Base-by-base conservation (phyloP, 2,888 invertebrate species). In the Eupithecia exiguata region DNA sequence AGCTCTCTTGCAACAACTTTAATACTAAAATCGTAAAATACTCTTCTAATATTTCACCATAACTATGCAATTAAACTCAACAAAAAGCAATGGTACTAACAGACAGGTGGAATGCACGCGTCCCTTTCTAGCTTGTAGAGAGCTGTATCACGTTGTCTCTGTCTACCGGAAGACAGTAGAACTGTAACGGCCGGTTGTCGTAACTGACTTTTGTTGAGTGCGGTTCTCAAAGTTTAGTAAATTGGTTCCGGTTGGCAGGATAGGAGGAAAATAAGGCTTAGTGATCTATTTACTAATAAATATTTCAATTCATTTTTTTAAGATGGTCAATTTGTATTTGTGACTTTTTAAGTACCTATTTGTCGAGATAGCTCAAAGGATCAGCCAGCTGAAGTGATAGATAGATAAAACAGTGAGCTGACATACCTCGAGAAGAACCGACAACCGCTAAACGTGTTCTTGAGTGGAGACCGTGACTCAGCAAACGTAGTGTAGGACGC, bases 121-220 rank as follows among this genome's bases (percentile, higher is more conserved):
- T 89, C 90, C 82, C 86, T 49, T 71, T 91, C 86, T 68, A 18
- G 5, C 85, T 1, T 16, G 12, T 0, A 0, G 0, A 5, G 1
- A 18, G 1, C 4, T 3, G 78, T 67, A 79, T 90, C 79, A 16
- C 10, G 67, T 81, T 74, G 73, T 91, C 92, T 80, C 86, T 75
- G 30, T 92, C 90, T 85, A 85, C 84, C 91, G 90, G 91, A 92
- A 91, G 89, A 88, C 86, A 78, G 83, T 80, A 83, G 88, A 88
- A 91, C 84, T 92, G 90, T 93, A 93, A 94, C 94, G 92, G 92
- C 90, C 86, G 84, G 86, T 89, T 90, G 91, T 90, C 86, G 92
- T 92, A 94, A 93, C 92, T 91, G 92, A 92, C 93, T 93, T 92
- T 91, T 90, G 87, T 87, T 84, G 73, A 73, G 16, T 79, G 82